Conservation (phyloP, 1,140 invertebrate species). For the Sitophilus oryzae region DNA sequence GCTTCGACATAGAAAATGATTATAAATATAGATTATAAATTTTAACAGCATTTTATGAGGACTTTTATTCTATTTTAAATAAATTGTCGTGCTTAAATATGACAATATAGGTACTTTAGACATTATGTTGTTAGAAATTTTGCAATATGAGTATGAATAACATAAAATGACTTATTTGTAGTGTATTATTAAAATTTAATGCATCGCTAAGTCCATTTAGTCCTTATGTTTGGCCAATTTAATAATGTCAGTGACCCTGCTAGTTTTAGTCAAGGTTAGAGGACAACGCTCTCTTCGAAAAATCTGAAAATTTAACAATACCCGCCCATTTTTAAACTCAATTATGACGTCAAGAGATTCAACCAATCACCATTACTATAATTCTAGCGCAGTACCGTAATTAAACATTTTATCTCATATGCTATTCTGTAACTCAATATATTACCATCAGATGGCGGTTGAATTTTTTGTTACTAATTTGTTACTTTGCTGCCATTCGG, state of each 20-base stretch:
- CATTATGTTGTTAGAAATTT: no score
- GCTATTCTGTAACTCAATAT: no score
- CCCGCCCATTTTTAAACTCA: constrained; percentile 3
- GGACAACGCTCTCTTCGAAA: constrained; percentile 10
- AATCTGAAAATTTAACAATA: constrained; percentile 1
- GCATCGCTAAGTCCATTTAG: constrained; percentile 3
- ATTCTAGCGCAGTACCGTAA: background rate
- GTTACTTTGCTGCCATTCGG: no score
- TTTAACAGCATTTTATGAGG: no score
- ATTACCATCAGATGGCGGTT: no score
- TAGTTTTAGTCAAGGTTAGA: constrained; percentile 11
- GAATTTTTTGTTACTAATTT: no score
- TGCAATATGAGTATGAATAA: background rate
- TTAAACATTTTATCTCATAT: no score
- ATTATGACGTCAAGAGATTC: constrained; percentile 1
- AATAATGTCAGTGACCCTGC: constrained; percentile 7
- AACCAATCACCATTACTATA: background rate
- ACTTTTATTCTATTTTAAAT: no score
- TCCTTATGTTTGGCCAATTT: constrained; percentile 3
- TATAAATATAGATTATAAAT: no score
- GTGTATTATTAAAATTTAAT: background rate
- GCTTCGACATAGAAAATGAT: no score
- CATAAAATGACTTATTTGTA: background rate
- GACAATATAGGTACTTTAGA: no score
- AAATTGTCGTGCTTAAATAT: no score